Evolutionary conservation across 1,140 invertebrate species (phyloP), one percentile per base, ranked within the genome.

Genomic region (Brachionus manjavacas): DNA sequence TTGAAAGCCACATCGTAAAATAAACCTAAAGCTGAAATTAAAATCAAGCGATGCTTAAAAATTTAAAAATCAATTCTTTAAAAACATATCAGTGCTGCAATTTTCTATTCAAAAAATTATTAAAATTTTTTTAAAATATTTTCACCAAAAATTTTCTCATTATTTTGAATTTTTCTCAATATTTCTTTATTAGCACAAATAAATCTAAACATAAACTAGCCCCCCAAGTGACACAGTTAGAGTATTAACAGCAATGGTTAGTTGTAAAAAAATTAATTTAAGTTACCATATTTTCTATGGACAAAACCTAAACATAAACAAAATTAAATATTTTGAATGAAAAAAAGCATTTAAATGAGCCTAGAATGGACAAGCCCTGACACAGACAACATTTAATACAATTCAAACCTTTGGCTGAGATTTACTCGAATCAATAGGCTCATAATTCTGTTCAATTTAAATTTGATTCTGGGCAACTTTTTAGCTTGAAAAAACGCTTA

Each of bases 361-460:
- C 28, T 39, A 39, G 14, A 39, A 39, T 72, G 35, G 16, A 16
- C 14, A 72, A 41, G 16, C 35, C 68, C 35, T 39, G 31, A 31
- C 31, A 68, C 66, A 68, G 31, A 39, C 16, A 41, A 72, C 68
- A 39, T 72, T 43, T 72, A 72, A 41, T 72, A 72, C 31, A 81
- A 81, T 64, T 25, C 16, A 49, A 76, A 68, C 79, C 79, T 81
- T 81, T 81, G 49, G 52, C 9, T 41, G 55, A 41, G 52, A 35
- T 81, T 28, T 35, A 76, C 16, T 43, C 31, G 39, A 64, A 68
- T 81, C 64, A 68, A 81, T 60, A 16, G 79, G 52, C 31, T 81
- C 79, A 81, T 41, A 81, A 28, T 81, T 81, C 79, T 81, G 49
- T 28, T 52, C 20, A 76, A 76, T 35, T 76, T 76, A 68, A 64